Percentiles rank a stretch among this genome's conserved stretches.
phyloP scores from a whole-genome alignment of 2,797 vertebrate species.

The Trachops cirrhosus region DNA sequence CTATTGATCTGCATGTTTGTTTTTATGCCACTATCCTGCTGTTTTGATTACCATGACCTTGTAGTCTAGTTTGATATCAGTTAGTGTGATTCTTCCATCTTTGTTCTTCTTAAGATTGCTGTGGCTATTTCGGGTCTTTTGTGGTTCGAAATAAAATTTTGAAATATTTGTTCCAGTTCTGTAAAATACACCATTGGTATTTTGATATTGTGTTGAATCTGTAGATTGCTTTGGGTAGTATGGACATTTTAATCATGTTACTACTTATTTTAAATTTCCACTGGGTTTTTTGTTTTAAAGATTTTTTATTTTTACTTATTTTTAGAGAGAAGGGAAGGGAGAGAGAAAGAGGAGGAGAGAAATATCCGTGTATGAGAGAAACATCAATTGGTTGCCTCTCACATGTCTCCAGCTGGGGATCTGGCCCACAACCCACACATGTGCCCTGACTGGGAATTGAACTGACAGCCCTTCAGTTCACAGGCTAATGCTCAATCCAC shows the following conservation, averaged over 20 bases:
- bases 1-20: background rate
- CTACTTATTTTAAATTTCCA: background rate
- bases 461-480: background rate
- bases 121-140: background rate
- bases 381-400: background rate
- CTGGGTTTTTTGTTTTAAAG: too few relatives aligned
- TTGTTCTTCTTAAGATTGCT: background rate
- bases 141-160: background rate
- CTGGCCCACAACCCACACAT: background rate
- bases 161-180: background rate
- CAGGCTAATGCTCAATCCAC: background rate
- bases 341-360: too few relatives aligned
- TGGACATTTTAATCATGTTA: background rate
- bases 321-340: too few relatives aligned
- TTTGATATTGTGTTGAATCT: background rate
- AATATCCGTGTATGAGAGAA: background rate
- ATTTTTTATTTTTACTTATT: too few relatives aligned
- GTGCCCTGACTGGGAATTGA: background rate
- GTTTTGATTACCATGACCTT: background rate
- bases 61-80: background rate
- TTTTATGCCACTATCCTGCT: background rate
- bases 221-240: background rate
- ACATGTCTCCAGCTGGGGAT: background rate
- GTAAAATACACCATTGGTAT: background rate
- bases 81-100: background rate